Evolutionary conservation across 2,797 vertebrate species (phyloP), one percentile per base, ranked within the genome.

Genomic region (Poeciliopsis paucimaculata): DNA sequence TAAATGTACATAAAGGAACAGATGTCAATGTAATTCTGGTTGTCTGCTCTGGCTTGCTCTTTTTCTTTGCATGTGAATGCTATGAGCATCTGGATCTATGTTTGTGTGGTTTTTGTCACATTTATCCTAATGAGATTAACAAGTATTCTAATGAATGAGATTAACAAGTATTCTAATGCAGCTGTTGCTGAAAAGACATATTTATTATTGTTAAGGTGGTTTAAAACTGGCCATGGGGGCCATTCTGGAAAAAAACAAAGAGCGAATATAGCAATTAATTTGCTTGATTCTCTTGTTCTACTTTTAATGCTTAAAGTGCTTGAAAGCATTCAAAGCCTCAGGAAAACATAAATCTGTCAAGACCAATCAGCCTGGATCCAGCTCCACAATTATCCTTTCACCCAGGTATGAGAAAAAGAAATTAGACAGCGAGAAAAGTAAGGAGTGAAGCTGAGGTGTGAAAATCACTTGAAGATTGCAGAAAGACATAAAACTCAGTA

Each of bases 1-100:
- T 81, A 84, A 83, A 86, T 85, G 83, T 82, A 85, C 88, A 86
- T 87, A 84, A 92, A 89, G 77, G 84, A 92, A 82, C 91, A 93
- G 88, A 91, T 91, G 88, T 88, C 87, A 84, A 86, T 84, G 82
- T 88, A 73, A 89, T 51, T 62, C 49, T 77, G 41, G 51, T 73
- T 36, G 60, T 87, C 82, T 87, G 79, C 70, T 77, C 43, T 68
- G 45, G 70, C 77, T 80, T 73, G 47, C n/a, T 76, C 36, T 71
- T 34, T 80, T 77, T 57, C 34, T 73, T 53, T 57, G 23, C 72
- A 45, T 76, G 46, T 79, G 26, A 39, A 41, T 55, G 18, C 4
- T 77, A 23, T 73, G 68, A 84, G 49, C 62, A 34, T 82, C 49
- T 86, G 82, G 73, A 77, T 86, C 31, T 75, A 51, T 28, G 45